A percentile compares a stretch with the other conserved stretches of the same genome.
Conservation (phyloP, 2,113 vertebrate genomes). For the Tenebrosternarchus preto region DNA sequence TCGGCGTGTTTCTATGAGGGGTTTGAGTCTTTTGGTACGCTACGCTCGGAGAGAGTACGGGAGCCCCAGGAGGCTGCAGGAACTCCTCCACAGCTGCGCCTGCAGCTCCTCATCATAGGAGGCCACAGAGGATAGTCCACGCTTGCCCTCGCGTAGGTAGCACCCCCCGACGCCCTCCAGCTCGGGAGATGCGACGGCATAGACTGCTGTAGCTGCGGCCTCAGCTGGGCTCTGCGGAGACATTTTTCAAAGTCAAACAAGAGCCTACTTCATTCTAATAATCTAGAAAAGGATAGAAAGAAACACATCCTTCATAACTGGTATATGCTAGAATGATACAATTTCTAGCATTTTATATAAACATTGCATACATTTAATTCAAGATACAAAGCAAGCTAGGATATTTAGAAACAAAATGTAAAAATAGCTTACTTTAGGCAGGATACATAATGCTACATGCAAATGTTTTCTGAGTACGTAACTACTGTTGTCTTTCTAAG, state of each 20-base stretch:
- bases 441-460: too few relatives aligned
- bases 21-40: neutral
- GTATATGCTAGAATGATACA: too few relatives aligned
- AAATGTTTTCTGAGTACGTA: too few relatives aligned
- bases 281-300: neutral
- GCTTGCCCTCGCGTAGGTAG: constrained; percentile 64
- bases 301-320: too few relatives aligned
- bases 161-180: constrained; percentile 63
- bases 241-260: neutral
- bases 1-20: constrained; percentile 19
- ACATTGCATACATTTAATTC: too few relatives aligned
- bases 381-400: too few relatives aligned
- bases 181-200: constrained; percentile 60
- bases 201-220: constrained; percentile 64
- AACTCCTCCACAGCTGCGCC: constrained; percentile 65
- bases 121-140: constrained; percentile 54
- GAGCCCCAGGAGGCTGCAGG: constrained; percentile 59
- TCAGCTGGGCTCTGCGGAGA: constrained; percentile 64
- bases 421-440: too few relatives aligned
- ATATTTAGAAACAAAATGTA: too few relatives aligned
- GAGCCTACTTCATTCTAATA: neutral
- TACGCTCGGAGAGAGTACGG: constrained; percentile 13
- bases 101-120: constrained; percentile 63
- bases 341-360: too few relatives aligned
- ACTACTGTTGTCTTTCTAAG: too few relatives aligned